These are phyloP conservation scores for Chironomus tepperi DNA, from an alignment of 1,140 invertebrate species.

Conservation along the genomic window DNA sequence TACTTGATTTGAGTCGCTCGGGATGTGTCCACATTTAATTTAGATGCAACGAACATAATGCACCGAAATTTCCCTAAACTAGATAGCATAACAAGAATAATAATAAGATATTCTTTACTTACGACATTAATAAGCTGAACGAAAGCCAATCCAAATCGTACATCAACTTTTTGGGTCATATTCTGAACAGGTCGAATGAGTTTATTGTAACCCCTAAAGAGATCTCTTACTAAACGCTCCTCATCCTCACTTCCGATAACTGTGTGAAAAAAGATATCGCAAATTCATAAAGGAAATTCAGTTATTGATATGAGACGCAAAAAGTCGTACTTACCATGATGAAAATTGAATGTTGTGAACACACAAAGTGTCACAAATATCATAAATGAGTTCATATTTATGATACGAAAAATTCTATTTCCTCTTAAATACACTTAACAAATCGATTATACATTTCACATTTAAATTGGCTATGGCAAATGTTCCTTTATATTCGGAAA, in stretches of 20 bases:
- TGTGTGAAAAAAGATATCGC: not conserved
- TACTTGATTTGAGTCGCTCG: too few species aligned
- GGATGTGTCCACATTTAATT: too few species aligned
- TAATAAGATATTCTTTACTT: conserved; percentile 43
- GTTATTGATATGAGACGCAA: not conserved
- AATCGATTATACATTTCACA: conserved; percentile 20
- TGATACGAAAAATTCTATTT: not conserved
- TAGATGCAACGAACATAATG: too few species aligned
- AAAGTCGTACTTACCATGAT: not conserved
- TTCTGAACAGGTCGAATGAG: conserved; percentile 96
- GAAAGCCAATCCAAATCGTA: conserved; percentile 92
- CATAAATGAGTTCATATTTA: not conserved
- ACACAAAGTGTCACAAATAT: not conserved
- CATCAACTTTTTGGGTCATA: conserved; percentile 93
- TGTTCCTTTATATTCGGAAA: not conserved
- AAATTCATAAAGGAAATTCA: conserved; percentile 33
- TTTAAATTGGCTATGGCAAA: not conserved
- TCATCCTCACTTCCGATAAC: conserved; percentile 64
- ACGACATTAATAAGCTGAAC: conserved; percentile 99
- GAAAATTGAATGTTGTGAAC: not conserved
- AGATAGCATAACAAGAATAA: not conserved
- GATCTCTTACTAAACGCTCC: conserved; percentile 87
- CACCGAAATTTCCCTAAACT: too few species aligned
- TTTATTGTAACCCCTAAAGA: conserved; percentile 98
- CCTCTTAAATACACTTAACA: not conserved